Percentiles rank a stretch among this genome's conserved stretches.
These are phyloP conservation scores for Apodemus agrarius DNA, from an alignment of 2,797 vertebrate species.

Conservation along the genomic window DNA sequence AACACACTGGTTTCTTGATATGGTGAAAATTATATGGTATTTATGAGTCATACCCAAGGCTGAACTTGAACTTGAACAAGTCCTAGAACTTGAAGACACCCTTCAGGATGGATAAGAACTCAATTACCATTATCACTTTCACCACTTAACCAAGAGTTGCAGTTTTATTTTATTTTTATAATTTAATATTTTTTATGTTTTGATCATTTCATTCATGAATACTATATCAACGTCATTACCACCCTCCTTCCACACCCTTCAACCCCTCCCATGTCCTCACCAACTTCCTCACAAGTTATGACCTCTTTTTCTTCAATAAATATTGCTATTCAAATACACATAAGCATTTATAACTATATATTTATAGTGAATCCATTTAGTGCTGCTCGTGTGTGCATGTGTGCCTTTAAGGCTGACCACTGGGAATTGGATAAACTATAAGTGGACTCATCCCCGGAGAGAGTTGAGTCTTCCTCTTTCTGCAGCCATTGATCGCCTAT, in stretches of 20 bases:
- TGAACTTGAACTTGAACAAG: too few relatives aligned
- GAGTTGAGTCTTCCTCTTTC: neutral
- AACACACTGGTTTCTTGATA: slow-evolving; percentile 16
- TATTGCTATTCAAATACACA: neutral
- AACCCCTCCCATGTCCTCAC: neutral
- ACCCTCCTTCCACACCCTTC: neutral
- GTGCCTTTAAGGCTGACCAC: neutral
- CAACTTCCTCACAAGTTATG: neutral
- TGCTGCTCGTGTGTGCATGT: neutral
- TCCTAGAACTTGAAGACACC: neutral
- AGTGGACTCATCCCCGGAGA: neutral
- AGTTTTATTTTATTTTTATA: slow-evolving; percentile 3
- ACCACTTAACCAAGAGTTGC: slow-evolving; percentile 21
- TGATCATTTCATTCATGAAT: neutral
- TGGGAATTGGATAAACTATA: neutral
- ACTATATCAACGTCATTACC: neutral
- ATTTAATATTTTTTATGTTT: neutral
- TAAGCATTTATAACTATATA: neutral
- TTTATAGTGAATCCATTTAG: neutral
- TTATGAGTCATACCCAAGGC: neutral
- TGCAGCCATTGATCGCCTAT: neutral
- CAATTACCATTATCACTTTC: neutral
- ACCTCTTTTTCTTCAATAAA: neutral
- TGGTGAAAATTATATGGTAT: slow-evolving; percentile 4
- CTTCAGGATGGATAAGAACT: slow-evolving; percentile 8